A percentile compares a stretch with the other conserved stretches of the same genome.
Conservation (phyloP, 2,888 invertebrate genomes). For the Ectemnius continuus region DNA sequence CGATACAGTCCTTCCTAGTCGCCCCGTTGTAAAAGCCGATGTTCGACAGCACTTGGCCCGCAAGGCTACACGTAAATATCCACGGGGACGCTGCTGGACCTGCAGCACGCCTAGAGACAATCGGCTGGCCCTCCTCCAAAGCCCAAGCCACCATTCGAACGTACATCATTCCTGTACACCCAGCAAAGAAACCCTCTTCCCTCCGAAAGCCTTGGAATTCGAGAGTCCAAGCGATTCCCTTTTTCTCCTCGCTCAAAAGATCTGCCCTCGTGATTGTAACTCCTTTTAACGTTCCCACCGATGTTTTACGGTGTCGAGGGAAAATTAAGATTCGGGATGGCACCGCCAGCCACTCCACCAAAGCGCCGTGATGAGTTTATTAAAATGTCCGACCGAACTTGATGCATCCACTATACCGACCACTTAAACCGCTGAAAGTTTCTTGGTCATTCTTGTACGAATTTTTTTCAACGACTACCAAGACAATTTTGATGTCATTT, state of each 20-base stretch:
- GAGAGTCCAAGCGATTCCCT: constrained; percentile 27
- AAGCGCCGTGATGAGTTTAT: constrained; percentile 55
- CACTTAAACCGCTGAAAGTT: no score
- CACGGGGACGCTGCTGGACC: constrained; percentile 42
- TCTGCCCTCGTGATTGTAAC: constrained; percentile 40
- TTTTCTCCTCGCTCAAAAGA: constrained; percentile 14
- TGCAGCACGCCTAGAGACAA: constrained; percentile 22
- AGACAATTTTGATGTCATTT: no score
- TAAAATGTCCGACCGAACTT: constrained; percentile 39
- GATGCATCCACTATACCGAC: no score
- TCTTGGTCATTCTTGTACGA: no score
- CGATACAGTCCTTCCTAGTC: constrained; percentile 43
- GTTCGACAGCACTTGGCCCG: constrained; percentile 57
- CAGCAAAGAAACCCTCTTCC: constrained; percentile 22
- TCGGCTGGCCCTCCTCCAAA: constrained; percentile 2
- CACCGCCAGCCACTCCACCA: constrained; percentile 3
- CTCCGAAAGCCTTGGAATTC: constrained; percentile 47
- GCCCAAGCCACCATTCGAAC: not conserved
- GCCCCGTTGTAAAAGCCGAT: constrained; percentile 54
- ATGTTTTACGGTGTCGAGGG: constrained; percentile 39
- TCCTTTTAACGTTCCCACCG: constrained; percentile 17
- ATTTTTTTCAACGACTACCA: no score
- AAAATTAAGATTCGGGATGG: constrained; percentile 47
- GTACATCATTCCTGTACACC: constrained; percentile 40
- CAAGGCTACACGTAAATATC: constrained; percentile 55